Base-by-base conservation (phyloP, 2,797 vertebrate species). In the Oreortyx pictus region DNA sequence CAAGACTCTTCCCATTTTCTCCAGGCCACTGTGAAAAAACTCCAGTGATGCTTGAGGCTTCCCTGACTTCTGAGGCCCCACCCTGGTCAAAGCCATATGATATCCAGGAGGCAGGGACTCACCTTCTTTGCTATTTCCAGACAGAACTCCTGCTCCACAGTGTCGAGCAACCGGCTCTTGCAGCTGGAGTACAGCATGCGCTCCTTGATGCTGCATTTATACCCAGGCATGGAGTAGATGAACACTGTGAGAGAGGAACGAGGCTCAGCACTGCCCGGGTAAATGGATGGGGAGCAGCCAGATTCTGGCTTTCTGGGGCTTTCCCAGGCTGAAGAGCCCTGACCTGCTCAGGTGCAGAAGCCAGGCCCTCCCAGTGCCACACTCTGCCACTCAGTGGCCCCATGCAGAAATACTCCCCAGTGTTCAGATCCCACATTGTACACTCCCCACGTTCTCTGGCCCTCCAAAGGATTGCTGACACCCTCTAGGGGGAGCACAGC, bases 141-240 rank as follows among this genome's bases (percentile, higher is more conserved):
- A 82, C 98, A 98, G 87, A 99, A 99, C 77, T 99, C 98, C 97
- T 98, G 98, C 97, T 99, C 99, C 90, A 98, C 98, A 0, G 99
- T 99, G 79, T 99, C 98, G 27, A 99, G 98, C 93, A 99, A 97
- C 50, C 98, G 98, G 97, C 99, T 99, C 98, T 99, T 99, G 97
- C 99, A 99, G 98, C 99, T 99, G 82, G 99, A 99, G 95, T 99
- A 99, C 61, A 99, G 97, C 99, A 99, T 99, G 86, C 99, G 98
- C 86, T 99, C 99, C 91, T 99, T 99, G 97, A 99, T 99, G 94
- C 99, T 99, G 95, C 99, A 99, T 95, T 98, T 99, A 97, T 99
- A 99, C 5, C 99, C 99, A 0, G 99, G 99, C 99, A 99, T 99
- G 13, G 99, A 99, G 97, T 99, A 99, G 97, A 99, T 99, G 92